Base-by-base conservation (phyloP, 2,797 vertebrate species). In the Phalanger gymnotis region DNA sequence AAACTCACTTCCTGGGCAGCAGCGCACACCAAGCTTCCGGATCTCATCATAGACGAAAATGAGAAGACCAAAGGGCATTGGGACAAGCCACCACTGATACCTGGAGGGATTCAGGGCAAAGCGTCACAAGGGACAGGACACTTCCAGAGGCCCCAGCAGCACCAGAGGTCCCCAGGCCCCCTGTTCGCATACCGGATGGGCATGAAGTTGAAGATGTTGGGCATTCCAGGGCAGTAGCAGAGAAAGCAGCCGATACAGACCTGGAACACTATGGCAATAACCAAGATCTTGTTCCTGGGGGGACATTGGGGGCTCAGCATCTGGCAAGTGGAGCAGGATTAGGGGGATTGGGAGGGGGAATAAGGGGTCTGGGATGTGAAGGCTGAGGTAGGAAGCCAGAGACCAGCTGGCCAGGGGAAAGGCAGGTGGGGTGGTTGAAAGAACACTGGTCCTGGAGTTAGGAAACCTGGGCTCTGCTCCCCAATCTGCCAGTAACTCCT, bases 151-250 rank as follows among this genome's bases (percentile, higher is more conserved):
- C 89, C 92, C 92, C 61, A 2, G 2, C 58, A 90, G 51, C 92
- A 28, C 27, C 66, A 22, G 66, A 40, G 16, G 66, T 22, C n/a
- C 13, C 90, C 31, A 1, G 0, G 5, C 54, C 53, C 61, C 92
- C 5, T 30, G 0, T 1, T 58, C 30, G n/a, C 98, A 98, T 98
- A 99, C 99, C 99, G 98, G 95, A 99, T 99, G 10, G 99, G 99
- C 99, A 99, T 99, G 98, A 99, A 99, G 98, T 99, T 99, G 98
- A 99, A 99, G 97, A 99, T 99, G 90, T 99, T 99, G 55, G 99
- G 99, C 99, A 99, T 99, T 0, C 99, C 99, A 0, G 99, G 99
- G 97, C 99, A 99, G 98, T 99, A 99, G 96, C 99, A 99, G n/a
- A 99, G 99, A 98, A 99, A 99, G 97, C 99, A 99, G 97, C 99